Conservation (phyloP, 2,113 vertebrate species). For the Clarias magur region DNA sequence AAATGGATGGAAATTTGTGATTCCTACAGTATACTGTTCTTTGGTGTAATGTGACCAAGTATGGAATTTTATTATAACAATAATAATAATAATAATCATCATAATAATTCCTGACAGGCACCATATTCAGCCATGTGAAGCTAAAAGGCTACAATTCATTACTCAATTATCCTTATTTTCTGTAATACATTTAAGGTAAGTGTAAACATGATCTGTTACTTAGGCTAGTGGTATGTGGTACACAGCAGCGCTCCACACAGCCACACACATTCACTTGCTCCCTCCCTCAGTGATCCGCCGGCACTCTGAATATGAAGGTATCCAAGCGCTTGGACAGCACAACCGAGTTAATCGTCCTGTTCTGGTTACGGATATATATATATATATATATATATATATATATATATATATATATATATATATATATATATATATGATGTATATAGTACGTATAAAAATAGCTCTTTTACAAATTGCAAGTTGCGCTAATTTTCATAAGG, state of each 20-base stretch:
- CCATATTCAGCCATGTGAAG: constrained; percentile 55
- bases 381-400: neutral
- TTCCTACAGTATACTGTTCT: constrained; percentile 55
- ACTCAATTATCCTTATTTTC: constrained; percentile 33
- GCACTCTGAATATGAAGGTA: constrained; percentile 16
- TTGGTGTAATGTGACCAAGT: constrained; percentile 69
- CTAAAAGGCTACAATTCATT: constrained; percentile 55
- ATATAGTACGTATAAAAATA: constrained; percentile 31
- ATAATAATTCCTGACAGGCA: constrained; percentile 61
- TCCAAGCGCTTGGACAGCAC: constrained; percentile 35
- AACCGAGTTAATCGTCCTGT: neutral
- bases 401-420: neutral
- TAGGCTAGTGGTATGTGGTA: constrained; percentile 32
- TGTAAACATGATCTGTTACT: constrained; percentile 55
- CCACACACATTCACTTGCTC: constrained; percentile 11
- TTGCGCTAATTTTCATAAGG: neutral
- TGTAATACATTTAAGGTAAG: constrained; percentile 54
- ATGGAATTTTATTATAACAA: constrained; percentile 52
- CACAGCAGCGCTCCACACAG: constrained; percentile 28
- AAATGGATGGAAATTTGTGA: constrained; percentile 25
- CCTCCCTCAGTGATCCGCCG: neutral
- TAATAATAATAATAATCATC: constrained; percentile 25
- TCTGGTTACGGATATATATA: neutral
- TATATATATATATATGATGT: neutral
- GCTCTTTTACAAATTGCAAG: constrained; percentile 33